A percentile compares a stretch with the other conserved stretches of the same genome.
Evolutionary conservation across 2,113 vertebrate genomes (phyloP).

Genomic region (Thryonomys swinderianus): DNA sequence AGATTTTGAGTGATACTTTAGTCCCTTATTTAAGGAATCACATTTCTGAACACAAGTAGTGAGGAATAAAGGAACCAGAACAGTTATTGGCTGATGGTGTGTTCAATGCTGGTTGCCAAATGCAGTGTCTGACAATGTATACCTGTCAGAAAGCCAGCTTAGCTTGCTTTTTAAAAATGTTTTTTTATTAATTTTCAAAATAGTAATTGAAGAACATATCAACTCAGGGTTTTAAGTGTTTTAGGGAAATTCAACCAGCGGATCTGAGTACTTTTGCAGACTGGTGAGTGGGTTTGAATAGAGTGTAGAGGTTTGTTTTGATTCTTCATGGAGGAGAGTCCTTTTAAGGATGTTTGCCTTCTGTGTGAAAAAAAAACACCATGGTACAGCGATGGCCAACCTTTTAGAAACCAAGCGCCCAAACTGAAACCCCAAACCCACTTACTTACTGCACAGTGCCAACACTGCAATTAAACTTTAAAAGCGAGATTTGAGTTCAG

Average conservation of each 20-base stretch:
- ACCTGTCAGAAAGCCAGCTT: neutral
- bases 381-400: neutral
- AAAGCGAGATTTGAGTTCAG: neutral
- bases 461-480: neutral
- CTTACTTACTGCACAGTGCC: neutral
- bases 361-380: neutral
- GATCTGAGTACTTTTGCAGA: constrained; percentile 12
- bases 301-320: neutral
- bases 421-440: neutral
- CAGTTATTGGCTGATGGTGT: neutral
- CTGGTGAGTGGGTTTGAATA: neutral
- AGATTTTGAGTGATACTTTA: neutral
- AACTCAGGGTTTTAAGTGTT: constrained; percentile 14
- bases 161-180: neutral
- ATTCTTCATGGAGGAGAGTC: neutral
- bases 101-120: neutral
- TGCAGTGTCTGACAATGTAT: neutral
- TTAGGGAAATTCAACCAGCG: constrained; percentile 10
- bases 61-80: neutral
- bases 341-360: neutral
- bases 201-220: constrained; percentile 34
- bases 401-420: neutral
- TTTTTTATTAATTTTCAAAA: constrained; percentile 48
- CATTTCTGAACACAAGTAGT: neutral
- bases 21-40: neutral